Conservation (phyloP, 1,140 invertebrate species). For the Drosophila virilis region DNA sequence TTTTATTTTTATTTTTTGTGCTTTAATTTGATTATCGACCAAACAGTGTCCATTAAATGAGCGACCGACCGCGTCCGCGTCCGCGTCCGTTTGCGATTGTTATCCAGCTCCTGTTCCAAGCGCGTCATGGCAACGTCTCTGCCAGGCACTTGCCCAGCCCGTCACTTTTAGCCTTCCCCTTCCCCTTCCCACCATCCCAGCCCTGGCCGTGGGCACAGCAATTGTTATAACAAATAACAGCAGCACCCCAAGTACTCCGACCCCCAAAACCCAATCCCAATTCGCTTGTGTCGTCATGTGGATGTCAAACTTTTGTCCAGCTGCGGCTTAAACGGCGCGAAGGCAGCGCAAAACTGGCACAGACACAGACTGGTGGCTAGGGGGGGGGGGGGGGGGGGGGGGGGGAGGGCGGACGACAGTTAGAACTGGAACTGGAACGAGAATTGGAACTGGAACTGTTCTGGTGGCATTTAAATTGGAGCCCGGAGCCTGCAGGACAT, state of each 20-base stretch:
- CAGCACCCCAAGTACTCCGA: constrained; percentile 11
- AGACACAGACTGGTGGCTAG: background rate
- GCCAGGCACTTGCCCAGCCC: constrained; percentile 12
- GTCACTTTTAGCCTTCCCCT: too few species aligned
- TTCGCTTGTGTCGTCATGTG: constrained; percentile 67
- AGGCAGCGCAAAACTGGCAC: too few species aligned
- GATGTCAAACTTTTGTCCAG: constrained; percentile 79
- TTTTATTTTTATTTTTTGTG: background rate
- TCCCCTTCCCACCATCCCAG: background rate
- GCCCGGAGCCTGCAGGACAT: constrained; percentile 42
- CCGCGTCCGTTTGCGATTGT: constrained; percentile 35
- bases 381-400: too few species aligned
- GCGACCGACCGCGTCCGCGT: constrained; percentile 55
- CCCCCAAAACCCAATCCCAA: constrained; percentile 8
- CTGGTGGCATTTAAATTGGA: constrained; percentile 20
- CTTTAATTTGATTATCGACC: constrained; percentile 84
- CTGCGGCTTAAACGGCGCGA: constrained; percentile 56
- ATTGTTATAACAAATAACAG: constrained; percentile 83
- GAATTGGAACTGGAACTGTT: background rate
- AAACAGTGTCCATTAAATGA: constrained; percentile 83
- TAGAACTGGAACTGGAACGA: background rate
- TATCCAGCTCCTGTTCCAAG: constrained; percentile 52
- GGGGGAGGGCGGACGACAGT: background rate
- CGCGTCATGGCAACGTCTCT: constrained; percentile 70
- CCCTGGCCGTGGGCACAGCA: constrained; percentile 21